Evolutionary conservation across 1,140 invertebrate genomes (phyloP), one percentile per base, ranked within the genome.

Genomic region (Zaprionus gabonicus): DNA sequence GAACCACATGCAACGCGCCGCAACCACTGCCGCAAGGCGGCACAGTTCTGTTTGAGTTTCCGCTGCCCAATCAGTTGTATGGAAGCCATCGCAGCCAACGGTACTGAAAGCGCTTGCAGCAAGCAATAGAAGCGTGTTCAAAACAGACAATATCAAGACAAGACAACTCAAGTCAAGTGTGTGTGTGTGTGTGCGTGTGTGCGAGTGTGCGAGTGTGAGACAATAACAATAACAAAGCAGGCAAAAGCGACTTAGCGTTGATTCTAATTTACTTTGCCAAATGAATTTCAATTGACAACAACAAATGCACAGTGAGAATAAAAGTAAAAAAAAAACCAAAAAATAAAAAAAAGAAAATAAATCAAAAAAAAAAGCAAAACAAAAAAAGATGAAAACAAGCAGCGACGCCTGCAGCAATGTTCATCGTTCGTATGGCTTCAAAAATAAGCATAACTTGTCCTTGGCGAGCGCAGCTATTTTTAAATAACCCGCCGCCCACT

Each of bases 371-470:
- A 23, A 71, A 44, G 71, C 0, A 27, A 27, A 27, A 27, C 6
- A 31, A 53, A 44, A 23, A 62, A 34, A 34, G 9, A 34, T 34
- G 31, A 34, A 34, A 34, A 34, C 49, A 58, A 59, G 9, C 25
- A 10, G 27, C 49, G 59, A 66, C n/a, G 56, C 75, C 69, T 71
- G 63, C 76, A 67, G 82, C 82, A 60, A 55, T 66, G 51, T 34
- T 34, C 4, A 15, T n/a, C 41, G 41, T 9, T 88, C 74, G 62
- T 88, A 88, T 59, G 84, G 84, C 81, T 88, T 88, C 84, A 76
- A 73, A 87, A 88, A 83, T 88, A 88, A 88, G 78, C 81, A 88
- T 90, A 88, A 90, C 74, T 79, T 90, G 85, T 81, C 81, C 85
- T 81, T 84, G 84, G 53, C 10, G 74, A 71, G 71, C 63, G 64